phyloP scores from a whole-genome alignment of 2,797 vertebrate genomes.

The Gymnothorax javanicus region DNA sequence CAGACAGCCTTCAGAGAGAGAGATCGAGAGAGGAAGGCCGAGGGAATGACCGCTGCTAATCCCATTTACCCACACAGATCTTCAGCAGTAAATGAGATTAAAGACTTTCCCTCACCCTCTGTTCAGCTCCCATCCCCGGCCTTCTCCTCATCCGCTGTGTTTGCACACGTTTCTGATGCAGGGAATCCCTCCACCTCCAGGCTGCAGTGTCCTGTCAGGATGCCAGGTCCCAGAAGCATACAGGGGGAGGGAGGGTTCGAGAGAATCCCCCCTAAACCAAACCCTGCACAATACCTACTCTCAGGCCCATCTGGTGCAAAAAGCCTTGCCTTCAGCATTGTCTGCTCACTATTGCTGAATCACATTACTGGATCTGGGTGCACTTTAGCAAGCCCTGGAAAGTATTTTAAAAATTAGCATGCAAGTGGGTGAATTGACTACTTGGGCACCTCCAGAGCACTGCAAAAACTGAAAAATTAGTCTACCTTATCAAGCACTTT shows the following conservation, averaged over 20 bases:
- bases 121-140: slow-evolving; percentile 47
- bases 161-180: slow-evolving; percentile 7
- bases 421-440: neutral
- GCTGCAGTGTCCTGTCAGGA: neutral
- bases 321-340: neutral
- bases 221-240: neutral
- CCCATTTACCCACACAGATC: slow-evolving; percentile 69
- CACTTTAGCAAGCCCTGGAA: neutral
- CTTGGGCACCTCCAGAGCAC: neutral
- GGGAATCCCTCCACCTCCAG: neutral
- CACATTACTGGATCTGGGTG: neutral
- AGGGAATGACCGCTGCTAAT: slow-evolving; percentile 71
- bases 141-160: neutral
- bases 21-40: slow-evolving; percentile 48
- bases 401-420: neutral
- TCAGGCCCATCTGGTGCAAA: neutral
- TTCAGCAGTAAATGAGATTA: slow-evolving; percentile 76
- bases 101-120: slow-evolving; percentile 71
- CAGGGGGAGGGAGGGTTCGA: neutral
- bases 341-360: neutral
- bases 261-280: neutral
- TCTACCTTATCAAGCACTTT: no score
- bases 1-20: neutral
- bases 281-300: neutral
- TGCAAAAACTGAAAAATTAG: no score